Evolutionary conservation across 2,113 vertebrate species (phyloP).

Genomic region (Baryphthengus martii): DNA sequence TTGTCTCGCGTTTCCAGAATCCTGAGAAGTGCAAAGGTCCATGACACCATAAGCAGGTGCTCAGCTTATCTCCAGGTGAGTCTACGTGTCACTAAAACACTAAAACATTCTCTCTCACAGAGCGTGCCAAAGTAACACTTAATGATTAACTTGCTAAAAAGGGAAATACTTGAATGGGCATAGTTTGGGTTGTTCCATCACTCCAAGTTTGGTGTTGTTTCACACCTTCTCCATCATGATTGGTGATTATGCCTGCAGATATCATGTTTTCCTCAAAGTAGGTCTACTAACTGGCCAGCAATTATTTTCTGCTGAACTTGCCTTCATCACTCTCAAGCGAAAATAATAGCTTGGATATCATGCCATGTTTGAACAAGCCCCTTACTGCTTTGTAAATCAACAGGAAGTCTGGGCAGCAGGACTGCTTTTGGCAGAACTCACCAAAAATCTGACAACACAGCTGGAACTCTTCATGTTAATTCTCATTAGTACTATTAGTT

Average conservation of each 20-base stretch:
- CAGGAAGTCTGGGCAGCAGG: neutral
- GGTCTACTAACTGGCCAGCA: neutral
- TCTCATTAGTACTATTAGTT: neutral
- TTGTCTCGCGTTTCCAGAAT: neutral
- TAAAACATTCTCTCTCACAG: neutral
- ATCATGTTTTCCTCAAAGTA: neutral
- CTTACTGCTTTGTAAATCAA: neutral
- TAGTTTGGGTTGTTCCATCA: neutral
- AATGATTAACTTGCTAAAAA: neutral
- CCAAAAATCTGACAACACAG: neutral
- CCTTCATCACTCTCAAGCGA: neutral
- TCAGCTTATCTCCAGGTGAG: neutral
- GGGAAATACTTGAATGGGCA: neutral
- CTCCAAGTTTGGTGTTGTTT: neutral
- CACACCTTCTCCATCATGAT: neutral
- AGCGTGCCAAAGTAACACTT: neutral
- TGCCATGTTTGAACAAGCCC: neutral
- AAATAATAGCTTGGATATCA: neutral
- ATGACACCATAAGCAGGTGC: neutral
- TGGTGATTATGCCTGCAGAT: neutral
- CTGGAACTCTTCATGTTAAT: neutral
- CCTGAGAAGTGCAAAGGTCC: neutral
- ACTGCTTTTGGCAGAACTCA: neutral
- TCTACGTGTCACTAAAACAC: rapidly evolving
- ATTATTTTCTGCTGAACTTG: neutral